Evolutionary conservation across 1,140 invertebrate genomes (phyloP).

Genomic region (Pectinophora gossypiella): DNA sequence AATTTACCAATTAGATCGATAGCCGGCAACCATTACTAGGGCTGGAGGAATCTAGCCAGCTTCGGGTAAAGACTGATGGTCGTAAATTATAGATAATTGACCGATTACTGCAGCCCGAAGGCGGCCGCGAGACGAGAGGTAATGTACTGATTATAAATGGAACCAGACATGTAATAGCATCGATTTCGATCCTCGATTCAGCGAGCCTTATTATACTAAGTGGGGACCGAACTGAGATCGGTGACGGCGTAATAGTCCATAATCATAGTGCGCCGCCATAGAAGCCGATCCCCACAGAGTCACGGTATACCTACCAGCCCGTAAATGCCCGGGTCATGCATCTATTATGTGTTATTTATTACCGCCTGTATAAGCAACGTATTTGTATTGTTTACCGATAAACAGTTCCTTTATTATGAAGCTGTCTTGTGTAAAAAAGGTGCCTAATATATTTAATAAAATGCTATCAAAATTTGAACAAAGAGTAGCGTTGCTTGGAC

Average conservation of each 20-base stretch:
- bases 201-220: conserved; percentile 69
- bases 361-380: no score
- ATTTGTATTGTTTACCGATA: no score
- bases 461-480: no score
- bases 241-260: conserved; percentile 64
- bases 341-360: conserved; percentile 13
- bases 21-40: conserved; percentile 46
- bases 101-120: conserved; percentile 61
- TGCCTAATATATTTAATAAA: no score
- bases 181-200: conserved; percentile 64
- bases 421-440: no score
- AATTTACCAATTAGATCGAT: conserved; percentile 69
- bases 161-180: conserved; percentile 67
- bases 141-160: conserved; percentile 68
- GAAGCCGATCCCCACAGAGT: conserved; percentile 21
- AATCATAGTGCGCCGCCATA: conserved; percentile 45
- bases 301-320: conserved; percentile 1
- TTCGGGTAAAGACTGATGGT: conserved; percentile 68
- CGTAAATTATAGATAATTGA: conserved; percentile 71
- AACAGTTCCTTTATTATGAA: no score
- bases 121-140: conserved; percentile 36
- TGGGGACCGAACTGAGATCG: conserved; percentile 56
- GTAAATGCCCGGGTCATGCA: conserved; percentile 13
- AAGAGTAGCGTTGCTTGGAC: neutral
- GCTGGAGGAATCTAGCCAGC: conserved; percentile 46